A percentile compares a stretch with the other conserved stretches of the same genome.
phyloP scores from a whole-genome alignment of 2,113 vertebrate genomes.

The Dendrocopos noguchii region DNA sequence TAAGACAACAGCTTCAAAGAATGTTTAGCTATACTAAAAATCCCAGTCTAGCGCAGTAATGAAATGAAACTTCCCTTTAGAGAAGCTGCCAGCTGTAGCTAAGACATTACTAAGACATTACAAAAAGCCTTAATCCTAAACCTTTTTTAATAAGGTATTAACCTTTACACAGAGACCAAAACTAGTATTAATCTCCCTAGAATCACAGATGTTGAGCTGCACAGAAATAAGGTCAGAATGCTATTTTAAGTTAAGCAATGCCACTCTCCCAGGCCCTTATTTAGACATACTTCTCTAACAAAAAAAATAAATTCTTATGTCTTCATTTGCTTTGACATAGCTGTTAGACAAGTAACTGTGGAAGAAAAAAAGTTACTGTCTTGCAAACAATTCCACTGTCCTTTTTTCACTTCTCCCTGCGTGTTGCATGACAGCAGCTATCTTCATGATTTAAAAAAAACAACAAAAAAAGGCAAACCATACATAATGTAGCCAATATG shows the following conservation, averaged over 20 bases:
- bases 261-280: slow-evolving; percentile 41
- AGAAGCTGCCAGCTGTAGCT: not conserved
- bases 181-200: slow-evolving; percentile 18
- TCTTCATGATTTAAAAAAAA: not conserved
- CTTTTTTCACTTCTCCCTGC: not conserved
- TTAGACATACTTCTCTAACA: slow-evolving; percentile 22
- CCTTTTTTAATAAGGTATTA: slow-evolving; percentile 47
- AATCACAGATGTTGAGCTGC: slow-evolving; percentile 11
- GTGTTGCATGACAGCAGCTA: not conserved
- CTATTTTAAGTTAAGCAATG: slow-evolving; percentile 51
- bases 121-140: slow-evolving; percentile 58
- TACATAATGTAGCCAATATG: not conserved
- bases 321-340: slow-evolving; percentile 31
- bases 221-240: slow-evolving; percentile 32
- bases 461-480: not conserved
- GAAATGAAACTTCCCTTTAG: not conserved
- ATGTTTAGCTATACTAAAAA: not conserved
- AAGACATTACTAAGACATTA: not conserved
- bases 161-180: slow-evolving; percentile 30
- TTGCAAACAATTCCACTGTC: not conserved
- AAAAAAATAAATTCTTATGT: not conserved
- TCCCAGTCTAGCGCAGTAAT: not conserved
- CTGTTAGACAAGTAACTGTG: not conserved
- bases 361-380: slow-evolving; percentile 14
- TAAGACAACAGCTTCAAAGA: not conserved